phyloP scores from a whole-genome alignment of 2,797 vertebrate genomes.

The Kryptolebias ocellatus region DNA sequence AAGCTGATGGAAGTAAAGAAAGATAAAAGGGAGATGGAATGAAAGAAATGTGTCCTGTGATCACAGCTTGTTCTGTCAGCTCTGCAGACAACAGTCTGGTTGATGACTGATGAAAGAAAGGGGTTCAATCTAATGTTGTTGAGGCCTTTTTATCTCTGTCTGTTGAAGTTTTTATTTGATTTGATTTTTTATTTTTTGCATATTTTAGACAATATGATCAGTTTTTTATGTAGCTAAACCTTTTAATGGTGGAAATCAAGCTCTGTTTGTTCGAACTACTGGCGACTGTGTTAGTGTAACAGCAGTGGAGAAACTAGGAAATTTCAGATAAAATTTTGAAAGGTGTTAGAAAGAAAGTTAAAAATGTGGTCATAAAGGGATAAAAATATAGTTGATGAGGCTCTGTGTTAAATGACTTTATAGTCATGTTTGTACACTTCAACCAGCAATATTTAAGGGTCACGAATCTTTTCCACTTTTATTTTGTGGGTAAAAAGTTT shows the following conservation, averaged over 20 bases:
- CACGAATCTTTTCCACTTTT: too few species aligned
- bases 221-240: background rate
- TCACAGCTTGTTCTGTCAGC: slow-evolving; percentile 5
- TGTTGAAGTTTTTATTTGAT: background rate
- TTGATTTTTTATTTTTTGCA: background rate
- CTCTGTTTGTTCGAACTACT: background rate
- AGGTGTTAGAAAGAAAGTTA: too few species aligned
- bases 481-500: too few species aligned
- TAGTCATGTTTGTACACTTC: too few species aligned
- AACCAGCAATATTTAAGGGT: too few species aligned
- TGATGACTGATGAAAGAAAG: slow-evolving; percentile 13
- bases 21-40: slow-evolving; percentile 25
- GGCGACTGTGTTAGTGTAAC: background rate
- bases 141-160: background rate
- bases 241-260: background rate
- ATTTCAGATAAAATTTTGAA: too few species aligned
- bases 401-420: too few species aligned
- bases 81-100: background rate
- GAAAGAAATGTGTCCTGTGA: slow-evolving; percentile 8
- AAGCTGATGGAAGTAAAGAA: slow-evolving; percentile 28
- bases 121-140: background rate
- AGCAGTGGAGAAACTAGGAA: too few species aligned
- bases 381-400: too few species aligned
- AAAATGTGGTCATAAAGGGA: too few species aligned
- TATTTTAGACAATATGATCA: background rate